Evolutionary conservation across 2,797 vertebrate species (phyloP).

Genomic region (Lagocephalus sceleratus): DNA sequence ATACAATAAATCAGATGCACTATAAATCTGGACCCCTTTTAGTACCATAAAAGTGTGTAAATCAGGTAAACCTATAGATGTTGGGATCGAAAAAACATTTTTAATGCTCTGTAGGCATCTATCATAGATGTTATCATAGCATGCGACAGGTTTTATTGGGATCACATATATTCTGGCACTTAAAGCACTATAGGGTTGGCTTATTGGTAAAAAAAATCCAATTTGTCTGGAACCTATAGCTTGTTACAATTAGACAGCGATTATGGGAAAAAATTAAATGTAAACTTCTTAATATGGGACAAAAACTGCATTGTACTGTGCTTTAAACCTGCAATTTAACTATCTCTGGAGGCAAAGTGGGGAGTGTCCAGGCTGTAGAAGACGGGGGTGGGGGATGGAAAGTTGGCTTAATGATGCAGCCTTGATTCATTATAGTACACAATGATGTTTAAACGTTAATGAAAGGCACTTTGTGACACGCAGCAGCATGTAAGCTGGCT

Average conservation of each 20-base stretch:
- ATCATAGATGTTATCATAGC: no score
- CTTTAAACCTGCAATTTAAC: not conserved
- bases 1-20: no score
- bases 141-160: no score
- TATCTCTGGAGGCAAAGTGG: not conserved
- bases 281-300: not conserved
- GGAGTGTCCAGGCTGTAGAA: conserved; percentile 8
- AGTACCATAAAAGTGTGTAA: no score
- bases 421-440: conserved; percentile 14
- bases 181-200: no score
- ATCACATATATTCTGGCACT: no score
- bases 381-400: conserved; percentile 16
- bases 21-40: no score
- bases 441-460: conserved; percentile 24
- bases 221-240: no score
- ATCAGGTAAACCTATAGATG: not conserved
- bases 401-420: conserved; percentile 25
- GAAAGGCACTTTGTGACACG: conserved; percentile 33
- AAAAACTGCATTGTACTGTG: not conserved
- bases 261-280: not conserved
- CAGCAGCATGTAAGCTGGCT: conserved; percentile 24
- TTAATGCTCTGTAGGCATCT: no score
- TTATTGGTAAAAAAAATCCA: no score
- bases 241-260: not conserved
- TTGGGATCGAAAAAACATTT: no score